phyloP scores from a whole-genome alignment of 1,140 invertebrate genomes.

The Drosophila subpulchrella region DNA sequence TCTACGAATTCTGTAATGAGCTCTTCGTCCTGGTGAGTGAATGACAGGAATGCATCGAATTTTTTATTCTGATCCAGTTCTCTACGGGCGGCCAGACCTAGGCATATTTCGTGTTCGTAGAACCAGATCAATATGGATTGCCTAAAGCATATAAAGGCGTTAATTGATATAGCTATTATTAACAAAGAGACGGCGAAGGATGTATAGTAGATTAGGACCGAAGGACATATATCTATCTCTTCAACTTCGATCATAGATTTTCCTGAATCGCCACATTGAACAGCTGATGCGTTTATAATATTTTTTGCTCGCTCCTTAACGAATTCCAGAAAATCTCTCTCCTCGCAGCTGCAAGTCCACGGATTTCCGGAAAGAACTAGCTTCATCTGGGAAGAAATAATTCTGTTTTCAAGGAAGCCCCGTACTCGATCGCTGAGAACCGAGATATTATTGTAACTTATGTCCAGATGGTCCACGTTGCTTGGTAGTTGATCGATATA shows the following conservation, averaged over 20 bases:
- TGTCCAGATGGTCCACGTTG: background rate
- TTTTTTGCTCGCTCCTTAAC: constrained; percentile 8
- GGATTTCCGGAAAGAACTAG: constrained; percentile 1
- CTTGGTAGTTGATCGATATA: background rate
- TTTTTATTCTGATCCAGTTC: constrained; percentile 18
- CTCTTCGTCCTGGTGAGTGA: constrained; percentile 29
- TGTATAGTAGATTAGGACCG: constrained; percentile 7
- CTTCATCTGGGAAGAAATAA: background rate
- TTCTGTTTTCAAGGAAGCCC: background rate
- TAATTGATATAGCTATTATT: background rate
- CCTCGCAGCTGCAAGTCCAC: constrained; percentile 17
- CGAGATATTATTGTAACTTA: constrained; percentile 4
- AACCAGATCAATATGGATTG: constrained; percentile 32
- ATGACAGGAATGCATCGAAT: constrained; percentile 25
- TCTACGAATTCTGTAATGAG: constrained; percentile 22
- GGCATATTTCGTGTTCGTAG: constrained; percentile 30
- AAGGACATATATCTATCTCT: constrained; percentile 24
- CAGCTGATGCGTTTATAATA: background rate
- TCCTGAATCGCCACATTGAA: background rate
- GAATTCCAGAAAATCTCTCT: constrained; percentile 6
- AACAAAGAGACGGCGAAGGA: background rate
- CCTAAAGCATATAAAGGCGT: constrained; percentile 15
- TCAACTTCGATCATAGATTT: constrained; percentile 6
- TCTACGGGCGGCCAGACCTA: constrained; percentile 7
- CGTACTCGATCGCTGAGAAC: background rate